A percentile compares a stretch with the other conserved stretches of the same genome.
Evolutionary conservation across 2,888 invertebrate genomes (phyloP).

Genomic region (Heliconius charithonia): DNA sequence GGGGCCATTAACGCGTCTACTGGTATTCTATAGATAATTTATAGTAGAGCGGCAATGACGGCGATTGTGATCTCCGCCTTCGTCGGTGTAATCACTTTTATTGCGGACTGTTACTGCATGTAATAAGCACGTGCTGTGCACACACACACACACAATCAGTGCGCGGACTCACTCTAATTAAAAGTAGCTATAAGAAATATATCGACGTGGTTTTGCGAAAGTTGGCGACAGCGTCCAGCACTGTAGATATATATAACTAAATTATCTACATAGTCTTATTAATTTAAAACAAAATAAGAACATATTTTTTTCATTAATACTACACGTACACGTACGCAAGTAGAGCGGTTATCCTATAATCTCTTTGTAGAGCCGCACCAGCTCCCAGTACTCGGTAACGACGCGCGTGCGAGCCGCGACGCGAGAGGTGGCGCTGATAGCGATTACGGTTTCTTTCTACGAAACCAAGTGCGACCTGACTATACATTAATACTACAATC

Average conservation of each 20-base stretch:
- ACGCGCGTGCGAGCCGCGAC: no score
- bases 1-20: slow-evolving; percentile 32
- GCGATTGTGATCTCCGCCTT: slow-evolving; percentile 32
- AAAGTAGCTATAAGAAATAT: no score
- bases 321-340: neutral
- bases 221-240: no score
- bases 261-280: no score
- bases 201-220: no score
- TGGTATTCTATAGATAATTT: slow-evolving; percentile 34
- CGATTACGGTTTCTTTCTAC: neutral
- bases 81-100: slow-evolving; percentile 21
- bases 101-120: slow-evolving; percentile 21
- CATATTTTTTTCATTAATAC: no score
- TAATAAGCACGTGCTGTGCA: slow-evolving; percentile 13
- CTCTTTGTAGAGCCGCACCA: neutral
- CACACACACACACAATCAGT: no score
- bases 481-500: neutral
- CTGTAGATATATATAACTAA: no score
- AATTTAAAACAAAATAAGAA: no score
- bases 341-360: neutral
- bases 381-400: neutral
- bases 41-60: slow-evolving; percentile 22
- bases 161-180: neutral
- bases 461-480: neutral
- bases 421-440: neutral